phyloP scores from a whole-genome alignment of 2,888 invertebrate genomes.

The Drepanosiphum platanoidis region DNA sequence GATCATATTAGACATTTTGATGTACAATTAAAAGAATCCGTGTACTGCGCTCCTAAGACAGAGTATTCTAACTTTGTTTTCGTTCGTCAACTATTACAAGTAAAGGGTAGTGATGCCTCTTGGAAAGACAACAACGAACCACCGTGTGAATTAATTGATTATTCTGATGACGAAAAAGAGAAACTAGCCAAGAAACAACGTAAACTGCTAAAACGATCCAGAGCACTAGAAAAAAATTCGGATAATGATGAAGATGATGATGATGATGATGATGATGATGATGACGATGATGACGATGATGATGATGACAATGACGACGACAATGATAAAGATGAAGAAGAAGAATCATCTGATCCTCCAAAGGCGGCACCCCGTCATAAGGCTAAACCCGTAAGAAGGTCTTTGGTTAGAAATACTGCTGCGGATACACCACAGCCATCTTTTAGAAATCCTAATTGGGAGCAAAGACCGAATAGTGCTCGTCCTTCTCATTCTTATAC shows the following conservation, averaged over 20 bases:
- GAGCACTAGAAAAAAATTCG: neutral
- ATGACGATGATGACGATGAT: too few relatives aligned
- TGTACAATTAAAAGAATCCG: constrained; percentile 75
- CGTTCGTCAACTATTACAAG: constrained; percentile 77
- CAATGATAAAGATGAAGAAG: too few relatives aligned
- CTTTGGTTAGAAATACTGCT: neutral
- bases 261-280: too few relatives aligned
- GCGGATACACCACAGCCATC: neutral
- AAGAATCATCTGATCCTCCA: neutral
- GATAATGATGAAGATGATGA: too few relatives aligned
- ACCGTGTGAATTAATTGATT: constrained; percentile 78
- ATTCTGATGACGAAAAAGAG: constrained; percentile 91
- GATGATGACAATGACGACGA: too few relatives aligned
- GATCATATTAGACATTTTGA: constrained; percentile 79
- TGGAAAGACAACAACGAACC: constrained; percentile 86
- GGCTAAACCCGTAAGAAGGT: too few relatives aligned
- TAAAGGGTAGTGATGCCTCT: constrained; percentile 88
- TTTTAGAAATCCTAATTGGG: neutral
- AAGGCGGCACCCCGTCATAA: too few relatives aligned
- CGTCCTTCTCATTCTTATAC: neutral
- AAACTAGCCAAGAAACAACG: constrained; percentile 66
- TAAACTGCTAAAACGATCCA: constrained; percentile 24
- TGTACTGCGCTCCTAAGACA: constrained; percentile 85
- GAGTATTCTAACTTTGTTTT: constrained; percentile 82
- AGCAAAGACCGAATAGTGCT: neutral